A percentile compares a stretch with the other conserved stretches of the same genome.
These are phyloP conservation scores for Reinhardtius hippoglossoides DNA, from an alignment of 2,113 vertebrate genomes.

Conservation along the genomic window DNA sequence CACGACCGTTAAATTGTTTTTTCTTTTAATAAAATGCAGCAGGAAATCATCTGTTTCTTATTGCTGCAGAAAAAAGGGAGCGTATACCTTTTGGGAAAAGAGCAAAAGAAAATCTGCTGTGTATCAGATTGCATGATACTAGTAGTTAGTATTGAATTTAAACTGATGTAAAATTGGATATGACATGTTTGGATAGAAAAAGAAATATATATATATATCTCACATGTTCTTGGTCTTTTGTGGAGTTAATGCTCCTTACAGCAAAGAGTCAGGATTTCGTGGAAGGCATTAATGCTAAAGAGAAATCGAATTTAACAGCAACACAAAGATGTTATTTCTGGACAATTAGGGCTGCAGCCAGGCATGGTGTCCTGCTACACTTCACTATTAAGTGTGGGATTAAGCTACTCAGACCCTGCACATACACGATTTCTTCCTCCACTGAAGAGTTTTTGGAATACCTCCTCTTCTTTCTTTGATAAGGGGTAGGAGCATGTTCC, in stretches of 20 bases:
- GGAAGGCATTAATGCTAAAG: slow-evolving; percentile 58
- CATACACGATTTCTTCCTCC: slow-evolving; percentile 50
- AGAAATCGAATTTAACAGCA: slow-evolving; percentile 72
- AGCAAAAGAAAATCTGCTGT: not conserved
- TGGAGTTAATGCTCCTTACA: slow-evolving; percentile 15
- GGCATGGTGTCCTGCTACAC: slow-evolving; percentile 71
- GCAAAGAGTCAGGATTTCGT: slow-evolving; percentile 28
- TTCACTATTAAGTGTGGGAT: slow-evolving; percentile 66
- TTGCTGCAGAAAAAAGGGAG: not conserved
- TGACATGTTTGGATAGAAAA: slow-evolving; percentile 19
- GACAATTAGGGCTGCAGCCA: slow-evolving; percentile 73
- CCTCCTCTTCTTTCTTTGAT: slow-evolving; percentile 38
- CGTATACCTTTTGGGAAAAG: not conserved
- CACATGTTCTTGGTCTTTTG: not conserved
- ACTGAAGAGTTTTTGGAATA: slow-evolving; percentile 51
- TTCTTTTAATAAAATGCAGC: not conserved
- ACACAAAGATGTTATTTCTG: slow-evolving; percentile 71
- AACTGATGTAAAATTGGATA: not conserved
- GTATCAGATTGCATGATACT: not conserved
- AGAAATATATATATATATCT: not conserved
- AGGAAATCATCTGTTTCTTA: not conserved
- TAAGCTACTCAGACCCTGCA: slow-evolving; percentile 57
- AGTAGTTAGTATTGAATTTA: not conserved
- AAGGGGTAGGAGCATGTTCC: slow-evolving; percentile 48
- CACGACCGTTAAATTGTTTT: not conserved